These are phyloP conservation scores for Unio delphinus DNA, from an alignment of 2,888 invertebrate species.

Conservation along the genomic window DNA sequence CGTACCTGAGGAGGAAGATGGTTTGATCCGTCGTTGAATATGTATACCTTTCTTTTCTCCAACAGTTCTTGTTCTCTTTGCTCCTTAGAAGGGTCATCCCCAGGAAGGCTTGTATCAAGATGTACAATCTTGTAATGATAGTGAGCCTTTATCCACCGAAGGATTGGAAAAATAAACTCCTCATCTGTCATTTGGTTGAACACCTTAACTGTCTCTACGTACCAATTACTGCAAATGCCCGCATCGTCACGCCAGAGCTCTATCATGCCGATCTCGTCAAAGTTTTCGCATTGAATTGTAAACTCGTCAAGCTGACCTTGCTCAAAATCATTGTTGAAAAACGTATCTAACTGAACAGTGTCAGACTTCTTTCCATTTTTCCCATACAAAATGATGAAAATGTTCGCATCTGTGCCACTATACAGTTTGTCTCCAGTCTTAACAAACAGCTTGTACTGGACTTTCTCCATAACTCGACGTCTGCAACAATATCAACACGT, in stretches of 20 bases:
- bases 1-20: too few relatives aligned
- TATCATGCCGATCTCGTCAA: conserved; percentile 48
- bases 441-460: conserved; percentile 62
- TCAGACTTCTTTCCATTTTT: conserved; percentile 57
- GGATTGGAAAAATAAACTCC: conserved; percentile 65
- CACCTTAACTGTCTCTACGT: conserved; percentile 59
- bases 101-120: conserved; percentile 69
- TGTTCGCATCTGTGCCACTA: conserved; percentile 70
- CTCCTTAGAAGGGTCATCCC: conserved; percentile 64
- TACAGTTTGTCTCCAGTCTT: conserved; percentile 71
- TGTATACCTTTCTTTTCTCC: conserved; percentile 60
- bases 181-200: conserved; percentile 36
- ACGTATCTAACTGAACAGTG: conserved; percentile 62
- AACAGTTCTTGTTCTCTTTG: conserved; percentile 65
- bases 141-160: conserved; percentile 69
- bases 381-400: conserved; percentile 67
- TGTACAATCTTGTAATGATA: conserved; percentile 64
- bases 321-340: conserved; percentile 65
- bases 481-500: too few relatives aligned
- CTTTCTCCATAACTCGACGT: too few relatives aligned
- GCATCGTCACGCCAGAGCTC: conserved; percentile 68
- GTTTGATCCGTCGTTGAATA: not conserved
- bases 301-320: conserved; percentile 66
- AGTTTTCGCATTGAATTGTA: conserved; percentile 33
- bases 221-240: conserved; percentile 69